phyloP scores from a whole-genome alignment of 53 echinoderm and acorn worm genomes.

The Crossaster papposus region DNA sequence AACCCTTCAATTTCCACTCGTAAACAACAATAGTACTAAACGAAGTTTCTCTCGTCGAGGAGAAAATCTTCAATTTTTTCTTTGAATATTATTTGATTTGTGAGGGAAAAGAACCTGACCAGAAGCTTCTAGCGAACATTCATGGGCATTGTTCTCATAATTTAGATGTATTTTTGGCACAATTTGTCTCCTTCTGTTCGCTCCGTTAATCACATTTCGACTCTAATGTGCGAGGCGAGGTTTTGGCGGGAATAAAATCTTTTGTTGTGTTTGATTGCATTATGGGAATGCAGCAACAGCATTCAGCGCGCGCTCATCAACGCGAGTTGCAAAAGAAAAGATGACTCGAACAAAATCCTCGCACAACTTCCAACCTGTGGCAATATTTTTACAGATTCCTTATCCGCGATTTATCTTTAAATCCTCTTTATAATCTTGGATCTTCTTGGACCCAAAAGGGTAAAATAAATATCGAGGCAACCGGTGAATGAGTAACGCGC shows the following conservation, averaged over 20 bases:
- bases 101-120: background rate
- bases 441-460: background rate
- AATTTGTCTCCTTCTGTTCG: slow-evolving; percentile 17
- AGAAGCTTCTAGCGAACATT: background rate
- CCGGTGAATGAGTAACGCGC: slow-evolving; percentile 28
- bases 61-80: background rate
- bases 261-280: slow-evolving; percentile 32
- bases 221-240: background rate
- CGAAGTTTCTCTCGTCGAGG: background rate
- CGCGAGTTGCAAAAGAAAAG: background rate
- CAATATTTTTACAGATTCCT: background rate
- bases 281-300: slow-evolving; percentile 9
- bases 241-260: slow-evolving; percentile 15
- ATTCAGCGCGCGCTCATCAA: background rate
- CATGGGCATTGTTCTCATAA: background rate
- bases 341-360: background rate
- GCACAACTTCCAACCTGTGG: slow-evolving; percentile 48
- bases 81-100: slow-evolving; percentile 22
- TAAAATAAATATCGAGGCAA: background rate
- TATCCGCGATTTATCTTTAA: background rate
- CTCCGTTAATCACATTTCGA: slow-evolving; percentile 17
- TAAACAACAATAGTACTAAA: background rate
- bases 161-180: slow-evolving; percentile 17
- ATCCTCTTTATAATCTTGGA: slow-evolving; percentile 48
- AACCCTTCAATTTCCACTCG: background rate